Conservation (phyloP, 35 echinoderm and acorn worm genomes). For the Amphiura filiformis region DNA sequence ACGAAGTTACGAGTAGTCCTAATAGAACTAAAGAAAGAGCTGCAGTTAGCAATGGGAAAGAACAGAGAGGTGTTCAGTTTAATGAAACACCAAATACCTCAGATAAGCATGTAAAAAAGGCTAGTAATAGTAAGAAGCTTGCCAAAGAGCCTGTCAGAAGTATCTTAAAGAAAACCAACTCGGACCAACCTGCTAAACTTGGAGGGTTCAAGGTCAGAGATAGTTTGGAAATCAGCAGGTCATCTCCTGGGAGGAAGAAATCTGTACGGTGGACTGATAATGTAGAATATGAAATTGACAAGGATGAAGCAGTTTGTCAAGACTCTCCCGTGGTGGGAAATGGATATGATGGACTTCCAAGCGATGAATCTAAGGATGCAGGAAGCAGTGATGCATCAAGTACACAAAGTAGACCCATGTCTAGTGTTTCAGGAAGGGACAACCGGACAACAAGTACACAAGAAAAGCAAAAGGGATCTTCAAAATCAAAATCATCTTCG, state of each 20-base stretch:
- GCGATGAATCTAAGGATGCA: neutral
- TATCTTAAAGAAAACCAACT: slow-evolving; percentile 56
- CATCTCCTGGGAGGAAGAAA: slow-evolving; percentile 70
- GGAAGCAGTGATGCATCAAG: neutral
- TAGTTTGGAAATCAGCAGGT: slow-evolving; percentile 82
- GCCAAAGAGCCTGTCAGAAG: slow-evolving; percentile 43
- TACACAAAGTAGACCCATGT: neutral
- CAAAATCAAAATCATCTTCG: neutral
- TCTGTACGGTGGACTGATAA: slow-evolving; percentile 84
- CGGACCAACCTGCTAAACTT: slow-evolving; percentile 30
- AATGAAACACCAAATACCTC: neutral
- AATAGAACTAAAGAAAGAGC: neutral
- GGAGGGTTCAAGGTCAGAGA: slow-evolving; percentile 63
- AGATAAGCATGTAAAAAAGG: neutral
- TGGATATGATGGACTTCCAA: neutral
- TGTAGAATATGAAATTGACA: slow-evolving; percentile 4
- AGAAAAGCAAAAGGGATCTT: neutral
- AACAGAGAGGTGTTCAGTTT: slow-evolving; percentile 1
- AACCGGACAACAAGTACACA: neutral
- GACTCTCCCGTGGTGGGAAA: neutral
- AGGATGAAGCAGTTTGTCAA: neutral
- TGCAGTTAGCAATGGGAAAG: neutral
- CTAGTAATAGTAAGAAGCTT: neutral
- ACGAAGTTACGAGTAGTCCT: neutral
- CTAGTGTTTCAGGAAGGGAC: neutral